A percentile compares a stretch with the other conserved stretches of the same genome.
Conservation (phyloP, 2,113 vertebrate species). For the Nesogale talazaci region DNA sequence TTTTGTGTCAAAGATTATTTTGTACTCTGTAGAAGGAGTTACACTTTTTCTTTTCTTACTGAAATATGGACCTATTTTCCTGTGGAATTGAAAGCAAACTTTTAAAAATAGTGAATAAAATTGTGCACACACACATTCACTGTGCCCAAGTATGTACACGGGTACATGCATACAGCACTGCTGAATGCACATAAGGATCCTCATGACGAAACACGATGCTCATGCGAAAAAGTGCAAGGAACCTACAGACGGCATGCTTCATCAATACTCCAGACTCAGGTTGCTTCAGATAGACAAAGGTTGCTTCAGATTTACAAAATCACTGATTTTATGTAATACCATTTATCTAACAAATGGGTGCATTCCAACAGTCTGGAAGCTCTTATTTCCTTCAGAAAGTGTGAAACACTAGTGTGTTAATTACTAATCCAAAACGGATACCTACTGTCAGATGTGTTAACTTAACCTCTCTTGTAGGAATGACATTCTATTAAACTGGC, state of each 20-base stretch:
- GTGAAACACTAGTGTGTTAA: constrained; percentile 55
- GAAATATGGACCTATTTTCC: not conserved
- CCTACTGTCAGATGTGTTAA: constrained; percentile 68
- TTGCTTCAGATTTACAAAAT: constrained; percentile 42
- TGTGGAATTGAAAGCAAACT: not conserved
- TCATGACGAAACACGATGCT: constrained; percentile 2
- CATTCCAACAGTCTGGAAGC: constrained; percentile 64
- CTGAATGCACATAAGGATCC: not conserved
- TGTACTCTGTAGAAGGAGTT: not conserved
- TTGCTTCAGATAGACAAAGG: not conserved
- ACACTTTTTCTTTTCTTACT: not conserved
- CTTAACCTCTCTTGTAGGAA: constrained; percentile 64
- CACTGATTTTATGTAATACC: constrained; percentile 1
- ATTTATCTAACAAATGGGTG: constrained; percentile 65
- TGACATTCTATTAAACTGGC: not conserved
- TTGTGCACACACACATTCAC: not conserved
- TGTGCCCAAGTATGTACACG: not conserved
- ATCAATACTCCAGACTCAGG: not conserved
- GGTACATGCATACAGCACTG: not conserved
- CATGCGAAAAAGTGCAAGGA: not conserved
- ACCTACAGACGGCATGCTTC: not conserved
- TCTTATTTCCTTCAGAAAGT: constrained; percentile 72
- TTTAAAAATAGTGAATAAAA: constrained; percentile 21
- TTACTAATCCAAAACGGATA: constrained; percentile 65
- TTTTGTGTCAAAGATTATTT: not conserved